Evolutionary conservation across 2,113 vertebrate species (phyloP).

Genomic region (Nothocercus julius): DNA sequence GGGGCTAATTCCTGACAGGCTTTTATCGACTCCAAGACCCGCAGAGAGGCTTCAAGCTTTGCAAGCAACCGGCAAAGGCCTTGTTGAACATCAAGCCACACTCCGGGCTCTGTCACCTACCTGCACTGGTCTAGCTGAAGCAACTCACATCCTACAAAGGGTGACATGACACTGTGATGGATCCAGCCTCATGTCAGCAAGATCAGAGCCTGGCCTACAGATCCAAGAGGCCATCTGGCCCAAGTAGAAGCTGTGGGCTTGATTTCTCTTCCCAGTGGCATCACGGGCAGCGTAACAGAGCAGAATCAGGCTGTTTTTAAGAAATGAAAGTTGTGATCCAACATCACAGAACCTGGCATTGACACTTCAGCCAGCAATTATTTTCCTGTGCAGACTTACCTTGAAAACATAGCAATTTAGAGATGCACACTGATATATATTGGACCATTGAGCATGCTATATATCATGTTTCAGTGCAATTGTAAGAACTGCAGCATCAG

Average conservation of each 20-base stretch:
- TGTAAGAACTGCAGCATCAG: background rate
- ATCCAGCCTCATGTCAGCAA: background rate
- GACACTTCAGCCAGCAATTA: background rate
- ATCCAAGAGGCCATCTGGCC: conserved; percentile 3
- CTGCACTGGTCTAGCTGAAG: background rate
- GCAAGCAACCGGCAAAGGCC: background rate
- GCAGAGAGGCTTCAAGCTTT: background rate
- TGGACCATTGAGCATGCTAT: background rate
- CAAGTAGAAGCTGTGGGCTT: background rate
- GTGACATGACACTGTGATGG: background rate
- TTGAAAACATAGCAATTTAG: conserved; percentile 20
- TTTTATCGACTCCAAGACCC: background rate
- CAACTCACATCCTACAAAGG: background rate
- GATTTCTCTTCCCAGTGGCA: background rate
- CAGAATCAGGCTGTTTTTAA: background rate
- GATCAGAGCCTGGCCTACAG: background rate
- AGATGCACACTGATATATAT: background rate
- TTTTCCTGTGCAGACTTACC: background rate
- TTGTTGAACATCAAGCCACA: background rate
- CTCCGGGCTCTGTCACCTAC: background rate
- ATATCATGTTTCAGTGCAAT: background rate
- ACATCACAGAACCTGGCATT: background rate
- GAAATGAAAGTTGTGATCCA: background rate
- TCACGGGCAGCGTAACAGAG: background rate
- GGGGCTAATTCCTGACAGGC: background rate